These are phyloP conservation scores for Sinelater perroti DNA, from an alignment of 2,888 invertebrate genomes.

Conservation along the genomic window DNA sequence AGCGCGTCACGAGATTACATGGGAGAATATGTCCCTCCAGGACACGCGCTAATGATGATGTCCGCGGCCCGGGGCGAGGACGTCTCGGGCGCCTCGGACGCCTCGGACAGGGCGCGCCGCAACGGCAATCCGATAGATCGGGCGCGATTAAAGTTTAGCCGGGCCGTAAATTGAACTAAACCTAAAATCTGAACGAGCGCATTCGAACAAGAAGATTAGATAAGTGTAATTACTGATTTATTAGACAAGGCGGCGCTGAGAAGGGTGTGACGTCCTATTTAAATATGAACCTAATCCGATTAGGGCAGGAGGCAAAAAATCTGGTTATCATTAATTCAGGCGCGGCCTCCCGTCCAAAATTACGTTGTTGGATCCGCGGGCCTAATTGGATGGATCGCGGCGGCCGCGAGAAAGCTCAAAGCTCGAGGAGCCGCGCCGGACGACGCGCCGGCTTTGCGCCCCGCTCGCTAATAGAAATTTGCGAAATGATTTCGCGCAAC, in stretches of 20 bases:
- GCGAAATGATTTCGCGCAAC: slow-evolving; percentile 38
- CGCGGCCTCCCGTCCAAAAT: slow-evolving; percentile 8
- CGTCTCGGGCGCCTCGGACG: not conserved
- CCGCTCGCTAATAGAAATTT: slow-evolving; percentile 17
- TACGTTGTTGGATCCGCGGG: not conserved
- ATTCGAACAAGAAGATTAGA: slow-evolving; percentile 59
- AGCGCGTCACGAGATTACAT: slow-evolving; percentile 59
- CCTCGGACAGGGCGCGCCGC: slow-evolving; percentile 13
- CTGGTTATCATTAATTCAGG: slow-evolving; percentile 32
- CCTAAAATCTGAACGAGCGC: slow-evolving; percentile 55
- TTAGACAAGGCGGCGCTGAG: slow-evolving; percentile 50
- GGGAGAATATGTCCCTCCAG: slow-evolving; percentile 53
- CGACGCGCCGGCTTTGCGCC: not conserved
- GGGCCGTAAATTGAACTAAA: slow-evolving; percentile 54
- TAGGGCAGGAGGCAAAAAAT: slow-evolving; percentile 35
- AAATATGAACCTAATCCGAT: slow-evolving; percentile 49
- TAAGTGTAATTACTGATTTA: slow-evolving; percentile 60
- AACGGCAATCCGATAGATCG: slow-evolving; percentile 50
- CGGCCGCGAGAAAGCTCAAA: not conserved
- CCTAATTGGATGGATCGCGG: slow-evolving; percentile 2
- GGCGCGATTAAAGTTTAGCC: slow-evolving; percentile 51
- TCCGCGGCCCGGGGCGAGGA: too few relatives aligned
- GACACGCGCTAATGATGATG: slow-evolving; percentile 44
- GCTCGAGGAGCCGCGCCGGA: not conserved
- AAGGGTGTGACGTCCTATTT: slow-evolving; percentile 50